Conservation (phyloP, 2,888 invertebrate species). For the Priocnemis perturbator region DNA sequence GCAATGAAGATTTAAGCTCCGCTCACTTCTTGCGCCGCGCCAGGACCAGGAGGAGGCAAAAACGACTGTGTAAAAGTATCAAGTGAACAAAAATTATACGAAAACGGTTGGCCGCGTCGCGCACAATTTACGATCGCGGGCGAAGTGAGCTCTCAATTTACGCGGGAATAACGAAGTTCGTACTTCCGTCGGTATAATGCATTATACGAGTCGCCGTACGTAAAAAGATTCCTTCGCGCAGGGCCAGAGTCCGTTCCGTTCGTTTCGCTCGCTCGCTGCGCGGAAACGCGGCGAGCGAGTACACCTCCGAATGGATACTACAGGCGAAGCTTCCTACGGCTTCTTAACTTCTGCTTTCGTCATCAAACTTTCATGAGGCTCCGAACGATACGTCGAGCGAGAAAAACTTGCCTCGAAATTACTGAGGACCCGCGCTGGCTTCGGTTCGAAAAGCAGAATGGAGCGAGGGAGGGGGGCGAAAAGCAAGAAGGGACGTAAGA, state of each 20-base stretch:
- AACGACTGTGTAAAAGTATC: too few species aligned
- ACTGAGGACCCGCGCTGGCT: constrained; percentile 39
- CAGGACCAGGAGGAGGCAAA: too few species aligned
- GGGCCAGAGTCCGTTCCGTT: constrained; percentile 10
- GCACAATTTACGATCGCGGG: constrained; percentile 7
- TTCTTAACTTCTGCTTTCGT: constrained; percentile 59
- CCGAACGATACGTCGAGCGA: constrained; percentile 53
- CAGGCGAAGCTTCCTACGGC: constrained; percentile 35
- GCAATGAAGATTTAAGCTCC: constrained; percentile 1
- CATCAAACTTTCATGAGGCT: constrained; percentile 70
- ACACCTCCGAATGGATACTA: constrained; percentile 43
- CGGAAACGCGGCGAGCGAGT: constrained; percentile 40
- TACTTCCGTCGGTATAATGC: constrained; percentile 48
- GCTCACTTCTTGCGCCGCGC: background rate
- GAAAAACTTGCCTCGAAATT: constrained; percentile 60
- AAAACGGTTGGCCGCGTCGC: background rate
- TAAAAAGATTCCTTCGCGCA: too few species aligned
- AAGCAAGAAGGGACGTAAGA: constrained; percentile 23
- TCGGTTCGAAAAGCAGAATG: constrained; percentile 41
- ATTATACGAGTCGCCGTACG: constrained; percentile 38
- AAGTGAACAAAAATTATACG: background rate
- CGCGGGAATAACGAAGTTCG: constrained; percentile 21
- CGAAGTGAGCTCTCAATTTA: constrained; percentile 20
- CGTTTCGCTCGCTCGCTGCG: constrained; percentile 8
- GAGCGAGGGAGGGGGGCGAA: constrained; percentile 1